phyloP scores from a whole-genome alignment of 2,797 vertebrate genomes.

The Naso thynnoides region DNA sequence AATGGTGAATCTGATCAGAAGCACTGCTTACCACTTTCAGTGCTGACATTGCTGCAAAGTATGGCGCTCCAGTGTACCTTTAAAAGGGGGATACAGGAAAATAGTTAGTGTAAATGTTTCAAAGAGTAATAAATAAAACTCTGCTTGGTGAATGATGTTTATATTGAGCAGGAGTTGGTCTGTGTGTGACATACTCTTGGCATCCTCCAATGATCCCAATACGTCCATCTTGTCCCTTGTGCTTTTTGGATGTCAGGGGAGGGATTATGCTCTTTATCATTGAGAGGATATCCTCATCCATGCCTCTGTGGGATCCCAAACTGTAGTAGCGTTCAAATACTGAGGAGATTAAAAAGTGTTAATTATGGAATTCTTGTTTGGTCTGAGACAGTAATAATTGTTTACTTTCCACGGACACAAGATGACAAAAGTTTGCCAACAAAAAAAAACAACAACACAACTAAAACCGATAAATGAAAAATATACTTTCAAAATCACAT shows the following conservation, averaged over 20 bases:
- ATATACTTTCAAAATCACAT: neutral
- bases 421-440: neutral
- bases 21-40: constrained; percentile 92
- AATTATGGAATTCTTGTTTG: neutral
- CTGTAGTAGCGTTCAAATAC: constrained; percentile 90
- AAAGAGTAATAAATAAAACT: neutral
- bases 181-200: constrained; percentile 90
- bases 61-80: constrained; percentile 97
- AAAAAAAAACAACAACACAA: constrained; percentile 9
- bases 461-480: neutral
- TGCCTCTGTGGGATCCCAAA: constrained; percentile 84
- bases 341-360: constrained; percentile 76
- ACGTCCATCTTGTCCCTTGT: constrained; percentile 97
- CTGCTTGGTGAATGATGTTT: neutral
- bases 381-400: neutral
- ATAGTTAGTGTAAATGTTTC: constrained; percentile 10
- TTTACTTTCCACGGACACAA: neutral
- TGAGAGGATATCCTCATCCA: constrained; percentile 90
- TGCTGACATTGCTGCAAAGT: constrained; percentile 97
- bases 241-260: constrained; percentile 89
- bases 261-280: constrained; percentile 92
- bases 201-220: constrained; percentile 96
- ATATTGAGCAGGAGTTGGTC: neutral
- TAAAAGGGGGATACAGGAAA: constrained; percentile 17
- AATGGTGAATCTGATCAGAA: neutral